These are phyloP conservation scores for Tursiops truncatus DNA, from an alignment of 2,113 vertebrate genomes.

Conservation along the genomic window DNA sequence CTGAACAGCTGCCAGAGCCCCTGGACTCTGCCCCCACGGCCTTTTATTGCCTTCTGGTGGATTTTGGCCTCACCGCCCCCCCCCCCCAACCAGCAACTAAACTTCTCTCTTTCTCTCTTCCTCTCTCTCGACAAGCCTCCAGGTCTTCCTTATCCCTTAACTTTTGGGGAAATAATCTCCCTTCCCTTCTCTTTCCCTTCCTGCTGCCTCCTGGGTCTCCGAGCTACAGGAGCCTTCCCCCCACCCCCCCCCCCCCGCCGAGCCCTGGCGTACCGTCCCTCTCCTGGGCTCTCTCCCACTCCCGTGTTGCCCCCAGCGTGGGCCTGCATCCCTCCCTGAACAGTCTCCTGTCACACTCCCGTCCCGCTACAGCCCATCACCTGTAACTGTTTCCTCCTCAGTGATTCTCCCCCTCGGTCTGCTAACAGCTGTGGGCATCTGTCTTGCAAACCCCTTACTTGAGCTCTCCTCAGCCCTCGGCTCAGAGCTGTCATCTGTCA, in stretches of 20 bases:
- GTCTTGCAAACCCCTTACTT: neutral
- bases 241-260: rapidly evolving
- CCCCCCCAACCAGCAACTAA: too few relatives aligned
- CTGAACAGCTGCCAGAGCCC: neutral
- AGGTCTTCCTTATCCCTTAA: neutral
- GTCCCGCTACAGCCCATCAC: neutral
- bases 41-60: neutral
- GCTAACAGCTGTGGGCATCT: neutral
- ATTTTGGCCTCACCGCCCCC: neutral
- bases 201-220: neutral
- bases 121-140: neutral
- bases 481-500: neutral
- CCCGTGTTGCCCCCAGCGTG: neutral
- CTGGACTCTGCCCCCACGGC: neutral
- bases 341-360: too few relatives aligned
- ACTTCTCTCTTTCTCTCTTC: neutral
- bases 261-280: neutral
- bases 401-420: neutral
- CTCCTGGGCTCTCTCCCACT: neutral
- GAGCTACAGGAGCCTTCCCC: neutral
- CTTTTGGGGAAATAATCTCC: neutral
- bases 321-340: neutral
- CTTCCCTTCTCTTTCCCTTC: neutral
- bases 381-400: neutral
- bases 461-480: neutral